Evolutionary conservation across 37 sponge, comb jelly and placozoan genomes (phyloP), one percentile per base, ranked within the genome.

Genomic region (Oscarella lobularis): DNA sequence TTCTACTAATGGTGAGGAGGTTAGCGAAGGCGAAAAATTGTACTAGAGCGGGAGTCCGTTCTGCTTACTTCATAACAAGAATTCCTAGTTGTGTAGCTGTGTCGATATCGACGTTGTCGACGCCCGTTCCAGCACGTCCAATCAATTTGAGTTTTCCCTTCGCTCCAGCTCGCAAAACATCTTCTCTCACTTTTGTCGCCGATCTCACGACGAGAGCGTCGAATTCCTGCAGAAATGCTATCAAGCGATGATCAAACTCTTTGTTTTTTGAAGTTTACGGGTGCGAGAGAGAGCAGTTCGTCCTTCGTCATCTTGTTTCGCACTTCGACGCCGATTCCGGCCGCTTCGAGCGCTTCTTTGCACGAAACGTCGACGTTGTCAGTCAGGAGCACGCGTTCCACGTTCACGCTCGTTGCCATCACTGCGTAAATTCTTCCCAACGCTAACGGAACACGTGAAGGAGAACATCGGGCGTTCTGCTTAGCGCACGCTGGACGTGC

Each of bases 81-180:
- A 96, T 67, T 6, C 93, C 93, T 1, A 81, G 76, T 6, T 68
- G 75, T 27, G 89, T 86, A 32, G 97, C 97, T 33, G 93, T 90
- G 31, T 69, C 74, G 5, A 85, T 39, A 68, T 92, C 97, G 70
- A 96, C 92, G 81, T 96, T 96, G 76, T 96, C 97, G 5, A 91
- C 92, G 30, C 97, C 97, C 37, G 92, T 92, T 0, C 97, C 97
- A 74, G 97, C 97, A 37, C 97, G 79, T 3, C 92, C 92, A 68
- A 96, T 89, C 37, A 92, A 48, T 82, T 91, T 87, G 41, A 95
- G 81, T 30, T 66, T 67, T 20, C 74, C 34, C 30, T 39, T 77
- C 4, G 38, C n/a, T 0, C 87, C 92, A 9, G 97, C 90, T n/a
- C 75, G 27, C 6, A 96, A 85, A 39, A 96, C 90, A 66, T 96